Evolutionary conservation across 1,140 invertebrate species (phyloP).

Genomic region (Neelides sp.): DNA sequence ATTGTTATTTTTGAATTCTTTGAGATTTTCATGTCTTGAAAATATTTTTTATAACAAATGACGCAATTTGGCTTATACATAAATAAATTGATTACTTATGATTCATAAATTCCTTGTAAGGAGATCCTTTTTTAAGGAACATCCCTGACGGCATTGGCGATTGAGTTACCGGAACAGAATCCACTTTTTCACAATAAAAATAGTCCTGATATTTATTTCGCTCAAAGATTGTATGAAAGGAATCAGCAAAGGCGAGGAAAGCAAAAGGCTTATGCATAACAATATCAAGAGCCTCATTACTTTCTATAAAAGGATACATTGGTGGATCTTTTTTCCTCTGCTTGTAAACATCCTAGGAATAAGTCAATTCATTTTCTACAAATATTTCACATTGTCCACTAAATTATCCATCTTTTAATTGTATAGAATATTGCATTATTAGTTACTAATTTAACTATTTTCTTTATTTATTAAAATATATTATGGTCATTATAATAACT

Average conservation of each 20-base stretch:
- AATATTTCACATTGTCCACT: neutral
- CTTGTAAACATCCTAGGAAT: neutral
- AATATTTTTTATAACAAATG: neutral
- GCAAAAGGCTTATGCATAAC: neutral
- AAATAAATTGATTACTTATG: constrained; percentile 9
- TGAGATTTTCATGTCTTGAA: no score
- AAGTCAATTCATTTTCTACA: neutral
- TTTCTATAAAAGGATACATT: no score
- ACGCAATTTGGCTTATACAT: neutral
- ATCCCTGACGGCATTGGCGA: constrained; percentile 1
- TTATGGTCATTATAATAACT: neutral
- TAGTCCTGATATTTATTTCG: constrained; percentile 5
- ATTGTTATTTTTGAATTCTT: no score
- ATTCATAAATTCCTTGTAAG: constrained; percentile 6
- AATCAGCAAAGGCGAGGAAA: constrained; percentile 7
- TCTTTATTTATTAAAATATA: neutral
- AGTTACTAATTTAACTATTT: neutral
- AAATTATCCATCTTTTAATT: neutral
- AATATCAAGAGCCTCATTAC: neutral
- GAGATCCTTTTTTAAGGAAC: constrained; percentile 9
- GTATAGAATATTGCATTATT: neutral
- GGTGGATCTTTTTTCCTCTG: neutral
- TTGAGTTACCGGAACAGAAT: neutral
- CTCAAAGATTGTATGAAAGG: constrained; percentile 6
- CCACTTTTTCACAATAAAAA: constrained; percentile 7